A percentile compares a stretch with the other conserved stretches of the same genome.
Evolutionary conservation across 2,113 vertebrate species (phyloP).

Genomic region (Azemiops feae): DNA sequence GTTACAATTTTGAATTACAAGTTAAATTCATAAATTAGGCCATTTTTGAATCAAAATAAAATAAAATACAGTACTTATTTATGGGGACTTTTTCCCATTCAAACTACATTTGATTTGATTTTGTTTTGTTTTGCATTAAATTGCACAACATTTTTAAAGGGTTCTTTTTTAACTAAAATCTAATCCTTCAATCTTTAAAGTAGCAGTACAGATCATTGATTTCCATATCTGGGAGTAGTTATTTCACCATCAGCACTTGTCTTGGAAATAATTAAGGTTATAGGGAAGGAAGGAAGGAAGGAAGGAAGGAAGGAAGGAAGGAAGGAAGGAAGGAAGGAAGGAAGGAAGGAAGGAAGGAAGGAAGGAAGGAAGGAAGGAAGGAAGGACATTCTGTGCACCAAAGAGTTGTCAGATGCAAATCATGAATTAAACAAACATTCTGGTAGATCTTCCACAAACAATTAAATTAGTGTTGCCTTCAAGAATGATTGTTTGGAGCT

Average conservation of each 20-base stretch:
- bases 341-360: constrained; percentile 15
- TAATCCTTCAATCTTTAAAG: background rate
- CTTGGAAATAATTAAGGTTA: background rate
- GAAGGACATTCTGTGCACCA: constrained; percentile 4
- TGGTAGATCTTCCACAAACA: background rate
- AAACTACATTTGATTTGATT: background rate
- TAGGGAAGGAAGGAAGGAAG: background rate
- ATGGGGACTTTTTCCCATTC: background rate
- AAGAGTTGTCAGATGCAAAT: constrained; percentile 6
- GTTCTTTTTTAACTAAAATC: background rate
- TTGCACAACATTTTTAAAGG: background rate
- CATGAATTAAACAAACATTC: background rate
- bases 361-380: constrained; percentile 3
- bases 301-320: background rate
- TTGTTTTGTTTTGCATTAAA: background rate
- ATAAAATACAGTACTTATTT: background rate
- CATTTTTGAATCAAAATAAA: background rate
- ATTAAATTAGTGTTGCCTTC: constrained; percentile 2
- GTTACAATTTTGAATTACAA: background rate
- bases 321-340: background rate
- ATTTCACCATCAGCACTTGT: background rate
- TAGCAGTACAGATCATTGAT: background rate
- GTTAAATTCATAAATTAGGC: background rate
- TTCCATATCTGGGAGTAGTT: background rate
- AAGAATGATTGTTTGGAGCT: background rate